phyloP scores from a whole-genome alignment of 1,140 invertebrate species.

The Apis dorsata region DNA sequence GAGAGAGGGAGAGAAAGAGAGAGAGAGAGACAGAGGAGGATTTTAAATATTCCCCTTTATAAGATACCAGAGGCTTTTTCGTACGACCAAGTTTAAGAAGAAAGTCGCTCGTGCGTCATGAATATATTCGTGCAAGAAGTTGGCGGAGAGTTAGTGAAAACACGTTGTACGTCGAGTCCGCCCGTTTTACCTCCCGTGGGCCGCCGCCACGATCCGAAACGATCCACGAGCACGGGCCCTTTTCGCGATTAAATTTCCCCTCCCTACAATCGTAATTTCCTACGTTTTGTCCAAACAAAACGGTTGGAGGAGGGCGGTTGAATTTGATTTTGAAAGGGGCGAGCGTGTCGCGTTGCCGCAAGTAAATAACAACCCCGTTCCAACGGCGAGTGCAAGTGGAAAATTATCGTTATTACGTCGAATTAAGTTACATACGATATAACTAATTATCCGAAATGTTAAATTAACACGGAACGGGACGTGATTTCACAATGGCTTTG shows the following conservation, averaged over 20 bases:
- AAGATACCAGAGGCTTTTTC: not conserved
- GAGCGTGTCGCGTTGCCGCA: not conserved
- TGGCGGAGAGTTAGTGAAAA: slow-evolving; percentile 7
- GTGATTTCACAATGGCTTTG: slow-evolving; percentile 21
- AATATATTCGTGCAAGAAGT: slow-evolving; percentile 27
- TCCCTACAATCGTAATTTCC: not conserved
- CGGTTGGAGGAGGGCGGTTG: too few relatives aligned
- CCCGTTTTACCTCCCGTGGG: not conserved
- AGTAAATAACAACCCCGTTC: not conserved
- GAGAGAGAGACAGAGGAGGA: too few relatives aligned
- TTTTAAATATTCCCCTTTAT: slow-evolving; percentile 16
- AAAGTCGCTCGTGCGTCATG: slow-evolving; percentile 5
- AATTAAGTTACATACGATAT: slow-evolving; percentile 31
- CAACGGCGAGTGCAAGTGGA: not conserved
- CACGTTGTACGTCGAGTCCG: not conserved
- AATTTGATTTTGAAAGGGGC: not conserved
- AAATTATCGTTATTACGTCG: slow-evolving; percentile 12
- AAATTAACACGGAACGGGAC: slow-evolving; percentile 22
- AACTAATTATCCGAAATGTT: slow-evolving; percentile 36
- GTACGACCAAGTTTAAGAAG: slow-evolving; percentile 1
- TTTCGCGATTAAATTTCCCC: not conserved
- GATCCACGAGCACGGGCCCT: not conserved
- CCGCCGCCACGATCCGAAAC: not conserved
- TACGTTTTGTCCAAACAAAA: too few relatives aligned
- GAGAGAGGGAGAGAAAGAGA: too few relatives aligned